Evolutionary conservation across 2,888 invertebrate species (phyloP), one percentile per base, ranked within the genome.

Genomic region (Alloscopus bannaensis): DNA sequence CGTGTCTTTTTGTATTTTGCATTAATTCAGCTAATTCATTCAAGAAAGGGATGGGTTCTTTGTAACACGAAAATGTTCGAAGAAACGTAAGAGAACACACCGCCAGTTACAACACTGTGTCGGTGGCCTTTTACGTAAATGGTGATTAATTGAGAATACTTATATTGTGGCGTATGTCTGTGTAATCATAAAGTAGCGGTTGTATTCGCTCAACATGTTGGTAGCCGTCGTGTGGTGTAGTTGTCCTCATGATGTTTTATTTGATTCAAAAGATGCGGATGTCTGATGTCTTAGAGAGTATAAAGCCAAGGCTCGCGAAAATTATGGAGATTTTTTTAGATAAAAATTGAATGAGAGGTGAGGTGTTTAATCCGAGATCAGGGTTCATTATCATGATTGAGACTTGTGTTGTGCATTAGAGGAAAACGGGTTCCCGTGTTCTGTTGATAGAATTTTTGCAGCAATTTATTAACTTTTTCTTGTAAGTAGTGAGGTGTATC

Each of bases 61-160:
- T n/a, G 3, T 59, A 11, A 18, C 26, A 2, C 47, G 20, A 6
- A 4, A 24, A 52, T 52, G 52, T 52, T 22, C 8, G 20, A 3
- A 11, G 20, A 24, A 24, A n/a, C 24, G 45, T 13, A 29, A 65
- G 29, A 45, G 66, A 28, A 69, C 59, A 52, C 69, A 60, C 60
- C 62, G 60, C 16, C 62, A 62, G 68, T 70, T 75, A 78, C 78
- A 81, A 78, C 62, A n/a, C n/a, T n/a, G 73, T 70, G 81, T 78
- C 81, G 81, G 78, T 78, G 73, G 69, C 75, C 81, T 81, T 81
- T 81, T 81, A 78, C 70, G 78, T 70, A 69, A 64, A 65, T 70
- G 65, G 78, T 81, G 81, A 81, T 81, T 81, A 81, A 81, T 81
- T 81, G 78, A 57, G 66, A 65, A 59, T 66, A 77, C 47, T 70